Evolutionary conservation across 2,888 invertebrate species (phyloP).

Genomic region (Lithosia quadra): DNA sequence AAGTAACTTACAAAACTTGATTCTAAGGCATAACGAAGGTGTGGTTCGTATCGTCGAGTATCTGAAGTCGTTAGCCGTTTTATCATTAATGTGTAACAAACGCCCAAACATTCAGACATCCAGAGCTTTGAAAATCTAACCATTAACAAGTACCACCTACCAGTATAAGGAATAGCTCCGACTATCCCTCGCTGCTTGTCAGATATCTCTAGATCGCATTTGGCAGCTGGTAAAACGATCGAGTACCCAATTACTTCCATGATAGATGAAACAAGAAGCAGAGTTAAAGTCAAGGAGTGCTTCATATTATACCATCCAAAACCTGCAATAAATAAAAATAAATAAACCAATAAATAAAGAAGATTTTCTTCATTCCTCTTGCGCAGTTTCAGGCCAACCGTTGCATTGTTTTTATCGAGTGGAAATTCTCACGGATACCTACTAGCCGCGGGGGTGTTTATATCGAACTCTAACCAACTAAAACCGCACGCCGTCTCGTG

Average conservation of each 20-base stretch:
- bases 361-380: background rate
- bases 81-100: no score
- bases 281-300: background rate
- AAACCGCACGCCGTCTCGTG: no score
- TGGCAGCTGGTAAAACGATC: conserved; percentile 83
- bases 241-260: conserved; percentile 22
- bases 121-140: background rate
- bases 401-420: no score
- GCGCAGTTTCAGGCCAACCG: background rate
- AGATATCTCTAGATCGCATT: conserved; percentile 82
- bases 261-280: conserved; percentile 6
- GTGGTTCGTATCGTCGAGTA: no score
- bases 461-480: no score
- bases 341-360: no score
- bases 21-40: no score
- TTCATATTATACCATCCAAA: conserved; percentile 16
- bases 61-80: no score
- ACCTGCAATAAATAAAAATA: conserved; percentile 10
- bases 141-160: background rate
- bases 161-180: conserved; percentile 6
- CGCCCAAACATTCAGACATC: no score
- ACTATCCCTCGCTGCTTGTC: conserved; percentile 60
- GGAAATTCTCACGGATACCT: no score
- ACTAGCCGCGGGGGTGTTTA: no score
- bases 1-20: no score